Evolutionary conservation across 2,113 vertebrate species (phyloP).

Genomic region (Galemys pyrenaicus): DNA sequence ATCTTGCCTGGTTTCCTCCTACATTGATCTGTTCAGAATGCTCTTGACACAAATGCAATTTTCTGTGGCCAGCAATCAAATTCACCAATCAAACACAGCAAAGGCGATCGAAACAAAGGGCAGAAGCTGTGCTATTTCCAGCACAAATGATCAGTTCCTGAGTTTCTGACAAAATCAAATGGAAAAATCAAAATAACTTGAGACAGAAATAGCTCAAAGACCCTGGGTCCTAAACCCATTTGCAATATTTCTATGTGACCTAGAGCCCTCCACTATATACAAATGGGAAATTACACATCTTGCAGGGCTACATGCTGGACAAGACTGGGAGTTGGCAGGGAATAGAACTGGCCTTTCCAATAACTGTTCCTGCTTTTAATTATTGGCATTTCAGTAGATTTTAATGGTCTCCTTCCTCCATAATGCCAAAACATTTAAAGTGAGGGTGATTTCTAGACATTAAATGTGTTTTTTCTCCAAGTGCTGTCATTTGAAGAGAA

Average conservation of each 20-base stretch:
- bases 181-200: slow-evolving; percentile 69
- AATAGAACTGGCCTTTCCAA: not conserved
- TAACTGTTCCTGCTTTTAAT: slow-evolving; percentile 37
- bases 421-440: slow-evolving; percentile 18
- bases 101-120: slow-evolving; percentile 71
- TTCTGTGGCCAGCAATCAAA: slow-evolving; percentile 76
- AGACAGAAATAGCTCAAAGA: slow-evolving; percentile 64
- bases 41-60: slow-evolving; percentile 78
- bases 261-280: not conserved
- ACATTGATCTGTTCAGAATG: slow-evolving; percentile 76
- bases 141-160: slow-evolving; percentile 73
- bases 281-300: slow-evolving; percentile 30
- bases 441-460: not conserved
- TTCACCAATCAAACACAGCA: slow-evolving; percentile 70
- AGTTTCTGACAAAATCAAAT: slow-evolving; percentile 71
- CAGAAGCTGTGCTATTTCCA: slow-evolving; percentile 73
- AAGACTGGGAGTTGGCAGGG: not conserved
- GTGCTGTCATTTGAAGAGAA: not conserved
- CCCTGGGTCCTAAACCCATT: slow-evolving; percentile 36
- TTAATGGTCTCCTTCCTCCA: slow-evolving; percentile 23
- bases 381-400: slow-evolving; percentile 55
- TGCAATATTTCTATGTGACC: slow-evolving; percentile 35
- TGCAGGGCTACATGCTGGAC: not conserved
- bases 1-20: slow-evolving; percentile 71
- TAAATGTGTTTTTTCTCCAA: slow-evolving; percentile 13